phyloP scores from a whole-genome alignment of 2,113 vertebrate genomes.

The Lasiurus cinereus region DNA sequence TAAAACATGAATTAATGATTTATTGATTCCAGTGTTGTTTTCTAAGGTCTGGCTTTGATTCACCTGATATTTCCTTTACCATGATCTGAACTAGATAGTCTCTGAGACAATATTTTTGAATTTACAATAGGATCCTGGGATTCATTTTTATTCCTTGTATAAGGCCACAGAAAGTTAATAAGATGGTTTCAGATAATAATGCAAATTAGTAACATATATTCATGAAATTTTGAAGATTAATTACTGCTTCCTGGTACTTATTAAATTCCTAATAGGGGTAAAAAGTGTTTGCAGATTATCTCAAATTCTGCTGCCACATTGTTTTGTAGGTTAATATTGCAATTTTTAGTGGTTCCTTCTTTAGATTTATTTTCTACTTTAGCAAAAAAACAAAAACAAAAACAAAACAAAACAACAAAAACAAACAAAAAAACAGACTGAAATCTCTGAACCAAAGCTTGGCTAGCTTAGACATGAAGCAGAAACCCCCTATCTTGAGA shows the following conservation, averaged over 20 bases:
- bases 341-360: background rate
- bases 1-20: slow-evolving; percentile 10
- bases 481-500: background rate
- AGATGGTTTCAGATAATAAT: background rate
- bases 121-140: background rate
- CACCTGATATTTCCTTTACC: background rate
- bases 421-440: background rate
- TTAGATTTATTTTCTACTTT: background rate
- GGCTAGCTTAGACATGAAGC: background rate
- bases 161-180: background rate
- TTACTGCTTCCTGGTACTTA: background rate
- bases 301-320: background rate
- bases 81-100: background rate
- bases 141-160: background rate
- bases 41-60: background rate
- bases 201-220: background rate
- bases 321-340: background rate
- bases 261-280: slow-evolving; percentile 1
- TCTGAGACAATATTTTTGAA: background rate
- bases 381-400: background rate
- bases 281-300: background rate
- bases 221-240: slow-evolving; percentile 8
- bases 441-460: background rate
- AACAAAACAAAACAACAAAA: background rate
- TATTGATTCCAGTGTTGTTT: background rate